These are phyloP conservation scores for Pangasius sanitwongsei DNA, from an alignment of 2,797 vertebrate genomes.

Conservation along the genomic window DNA sequence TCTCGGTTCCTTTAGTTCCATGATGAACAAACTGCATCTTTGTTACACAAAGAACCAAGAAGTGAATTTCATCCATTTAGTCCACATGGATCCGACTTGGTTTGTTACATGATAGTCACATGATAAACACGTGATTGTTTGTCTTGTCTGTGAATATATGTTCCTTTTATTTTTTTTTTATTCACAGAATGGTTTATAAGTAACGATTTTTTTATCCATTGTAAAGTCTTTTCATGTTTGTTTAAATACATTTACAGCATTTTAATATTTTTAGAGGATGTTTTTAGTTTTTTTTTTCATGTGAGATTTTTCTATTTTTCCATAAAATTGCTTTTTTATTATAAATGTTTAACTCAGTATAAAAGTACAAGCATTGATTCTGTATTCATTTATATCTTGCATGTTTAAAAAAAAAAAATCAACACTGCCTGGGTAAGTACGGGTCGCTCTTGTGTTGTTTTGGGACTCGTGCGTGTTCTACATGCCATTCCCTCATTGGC, in stretches of 20 bases:
- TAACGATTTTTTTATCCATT: neutral
- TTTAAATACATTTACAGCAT: neutral
- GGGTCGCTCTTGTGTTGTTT: slow-evolving; percentile 72
- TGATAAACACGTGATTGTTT: neutral
- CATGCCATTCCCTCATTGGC: slow-evolving; percentile 77
- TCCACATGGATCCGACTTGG: neutral
- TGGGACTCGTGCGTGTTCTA: slow-evolving; percentile 76
- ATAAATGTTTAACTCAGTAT: slow-evolving; percentile 67
- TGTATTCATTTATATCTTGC: slow-evolving; percentile 87
- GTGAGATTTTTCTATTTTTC: slow-evolving; percentile 14
- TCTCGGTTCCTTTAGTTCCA: neutral
- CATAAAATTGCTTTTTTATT: slow-evolving; percentile 52
- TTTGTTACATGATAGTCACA: neutral
- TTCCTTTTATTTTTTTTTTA: slow-evolving; percentile 18
- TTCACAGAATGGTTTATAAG: neutral
- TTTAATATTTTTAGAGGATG: neutral
- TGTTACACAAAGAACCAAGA: no score
- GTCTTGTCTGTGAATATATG: neutral
- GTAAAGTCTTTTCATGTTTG: neutral
- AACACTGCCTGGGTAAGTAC: slow-evolving; percentile 85
- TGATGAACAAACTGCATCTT: neutral
- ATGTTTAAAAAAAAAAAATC: slow-evolving; percentile 82
- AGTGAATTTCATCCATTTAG: neutral
- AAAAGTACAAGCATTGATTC: slow-evolving; percentile 75
- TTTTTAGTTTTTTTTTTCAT: slow-evolving; percentile 57